Evolutionary conservation across 64 coral and sea anemone species (phyloP), one percentile per base, ranked within the genome.

Genomic region (Acropora yongei): DNA sequence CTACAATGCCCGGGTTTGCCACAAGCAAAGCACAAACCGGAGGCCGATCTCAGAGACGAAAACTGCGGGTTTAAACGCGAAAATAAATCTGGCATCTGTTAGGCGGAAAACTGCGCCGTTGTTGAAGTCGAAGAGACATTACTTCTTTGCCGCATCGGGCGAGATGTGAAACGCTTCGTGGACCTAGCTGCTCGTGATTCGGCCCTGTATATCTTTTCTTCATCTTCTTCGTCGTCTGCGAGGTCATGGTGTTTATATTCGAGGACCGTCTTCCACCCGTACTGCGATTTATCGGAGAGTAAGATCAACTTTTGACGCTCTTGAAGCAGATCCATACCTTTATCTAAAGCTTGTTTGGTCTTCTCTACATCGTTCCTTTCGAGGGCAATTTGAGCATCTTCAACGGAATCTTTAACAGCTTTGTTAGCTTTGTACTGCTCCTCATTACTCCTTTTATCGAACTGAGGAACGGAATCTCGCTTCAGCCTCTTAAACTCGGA

Each of bases 221-320:
- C 85, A 41, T 75, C 86, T 30, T 77, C 86, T 55, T 77, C 72
- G 8, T 88, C 72, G 72, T 74, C 68, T 40, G 87, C 51, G 9
- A 89, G 73, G 19, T 89, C 75, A 49, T 89, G 87, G 50, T 89
- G 87, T 20, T 89, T 89, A 30, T 89, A 89, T 68, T 89, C 75
- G 8, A 89, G 39, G 8, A 58, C 86, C 3, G 86, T 88, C n/a
- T 83, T 83, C 80, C 80, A 66, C 5, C 80, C 80, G 30, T 44
- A 86, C 82, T 68, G 82, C 1, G 63, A 78, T 63, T 89, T 79
- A 11, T 89, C 87, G 11, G 75, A 74, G 0, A 89, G 50, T 14
- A 89, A 14, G 17, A 88, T 77, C 13, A 88, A 41, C 16, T 88
- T 88, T 41, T 88, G 68, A 17, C 72, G 68, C 7, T 88, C 68